Percentiles rank a stretch among this genome's conserved stretches.
These are phyloP conservation scores for Melikaiella ostensackeni DNA, from an alignment of 2,888 invertebrate genomes.

Conservation along the genomic window DNA sequence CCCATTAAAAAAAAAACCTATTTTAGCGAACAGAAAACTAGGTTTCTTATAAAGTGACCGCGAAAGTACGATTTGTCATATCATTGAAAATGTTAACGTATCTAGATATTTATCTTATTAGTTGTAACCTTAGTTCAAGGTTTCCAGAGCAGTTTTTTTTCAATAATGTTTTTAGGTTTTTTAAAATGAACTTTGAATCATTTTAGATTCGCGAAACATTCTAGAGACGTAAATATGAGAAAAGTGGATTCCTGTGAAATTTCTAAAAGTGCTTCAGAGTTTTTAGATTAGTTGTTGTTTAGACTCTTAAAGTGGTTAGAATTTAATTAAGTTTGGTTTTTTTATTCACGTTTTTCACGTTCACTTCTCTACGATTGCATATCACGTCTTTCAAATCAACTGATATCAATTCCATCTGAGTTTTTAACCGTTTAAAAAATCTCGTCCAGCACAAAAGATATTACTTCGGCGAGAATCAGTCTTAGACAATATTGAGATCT, in stretches of 20 bases:
- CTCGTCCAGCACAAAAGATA: conserved; percentile 16
- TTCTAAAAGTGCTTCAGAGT: background rate
- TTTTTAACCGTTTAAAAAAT: background rate
- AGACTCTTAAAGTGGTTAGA: conserved; percentile 11
- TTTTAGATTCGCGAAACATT: conserved; percentile 18
- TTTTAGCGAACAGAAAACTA: conserved; percentile 1
- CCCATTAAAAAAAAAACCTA: background rate
- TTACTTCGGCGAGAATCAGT: background rate
- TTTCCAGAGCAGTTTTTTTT: conserved; percentile 23
- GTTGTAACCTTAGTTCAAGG: conserved; percentile 33
- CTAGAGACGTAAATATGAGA: conserved; percentile 35
- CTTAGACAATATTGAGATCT: conserved; percentile 23
- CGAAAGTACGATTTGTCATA: conserved; percentile 36
- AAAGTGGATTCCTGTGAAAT: background rate
- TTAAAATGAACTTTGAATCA: background rate
- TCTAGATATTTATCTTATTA: conserved; percentile 29
- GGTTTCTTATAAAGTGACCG: conserved; percentile 11
- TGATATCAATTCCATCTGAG: conserved; percentile 12
- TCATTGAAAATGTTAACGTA: conserved; percentile 35
- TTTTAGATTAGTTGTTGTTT: conserved; percentile 21
- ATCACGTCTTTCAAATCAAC: conserved; percentile 11
- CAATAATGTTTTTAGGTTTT: conserved; percentile 17
- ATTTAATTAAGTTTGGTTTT: conserved; percentile 23
- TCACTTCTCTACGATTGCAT: conserved; percentile 26
- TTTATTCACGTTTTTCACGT: conserved; percentile 26